Evolutionary conservation across 2,888 invertebrate species (phyloP).

Genomic region (Melanotus villosus): DNA sequence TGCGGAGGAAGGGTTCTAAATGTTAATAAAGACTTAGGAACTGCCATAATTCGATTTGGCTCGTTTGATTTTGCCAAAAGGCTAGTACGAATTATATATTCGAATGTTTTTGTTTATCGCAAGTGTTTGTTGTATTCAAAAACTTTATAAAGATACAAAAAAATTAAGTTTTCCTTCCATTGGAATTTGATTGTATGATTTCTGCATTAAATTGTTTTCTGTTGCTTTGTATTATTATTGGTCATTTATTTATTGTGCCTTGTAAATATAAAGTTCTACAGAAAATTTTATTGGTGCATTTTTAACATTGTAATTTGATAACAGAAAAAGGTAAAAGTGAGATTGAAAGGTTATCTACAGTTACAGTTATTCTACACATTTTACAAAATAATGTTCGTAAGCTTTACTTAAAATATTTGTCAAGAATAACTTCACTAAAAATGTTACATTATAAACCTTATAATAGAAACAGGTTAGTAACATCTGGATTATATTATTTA

Average conservation of each 20-base stretch:
- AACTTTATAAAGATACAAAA: too few relatives aligned
- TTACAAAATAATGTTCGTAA: slow-evolving; percentile 4
- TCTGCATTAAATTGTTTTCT: too few relatives aligned
- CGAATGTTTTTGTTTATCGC: too few relatives aligned
- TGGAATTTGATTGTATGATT: too few relatives aligned
- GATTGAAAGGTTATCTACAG: too few relatives aligned
- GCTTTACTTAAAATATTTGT: not conserved
- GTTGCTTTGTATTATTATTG: too few relatives aligned
- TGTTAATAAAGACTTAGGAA: slow-evolving; percentile 71
- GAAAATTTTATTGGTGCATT: not conserved
- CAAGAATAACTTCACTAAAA: slow-evolving; percentile 9
- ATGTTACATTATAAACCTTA: slow-evolving; percentile 52
- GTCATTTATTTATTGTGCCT: too few relatives aligned
- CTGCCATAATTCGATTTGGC: slow-evolving; percentile 79
- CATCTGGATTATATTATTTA: too few relatives aligned
- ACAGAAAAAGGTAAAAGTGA: too few relatives aligned
- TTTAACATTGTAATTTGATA: not conserved
- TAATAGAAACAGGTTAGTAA: slow-evolving; percentile 27
- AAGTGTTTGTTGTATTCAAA: too few relatives aligned
- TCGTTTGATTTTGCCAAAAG: slow-evolving; percentile 80
- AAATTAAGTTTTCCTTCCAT: too few relatives aligned
- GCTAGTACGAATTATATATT: slow-evolving; percentile 69
- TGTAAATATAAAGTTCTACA: too few relatives aligned
- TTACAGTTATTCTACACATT: slow-evolving; percentile 14
- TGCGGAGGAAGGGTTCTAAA: slow-evolving; percentile 84